phyloP scores from a whole-genome alignment of 2,113 vertebrate genomes.

The Pleuronectes platessa region DNA sequence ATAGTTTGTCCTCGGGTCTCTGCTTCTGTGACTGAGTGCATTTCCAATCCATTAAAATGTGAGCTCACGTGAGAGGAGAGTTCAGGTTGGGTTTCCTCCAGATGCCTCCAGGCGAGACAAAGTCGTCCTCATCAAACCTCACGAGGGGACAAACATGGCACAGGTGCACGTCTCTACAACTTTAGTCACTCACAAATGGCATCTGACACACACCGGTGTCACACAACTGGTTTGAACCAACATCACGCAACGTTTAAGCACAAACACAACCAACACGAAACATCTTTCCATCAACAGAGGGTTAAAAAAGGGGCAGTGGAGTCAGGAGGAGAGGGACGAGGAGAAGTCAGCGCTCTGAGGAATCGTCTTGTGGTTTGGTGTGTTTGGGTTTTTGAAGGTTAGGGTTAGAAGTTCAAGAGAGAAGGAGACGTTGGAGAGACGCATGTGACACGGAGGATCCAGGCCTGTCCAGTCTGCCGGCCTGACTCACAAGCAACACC shows the following conservation, averaged over 20 bases:
- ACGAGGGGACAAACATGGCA: constrained; percentile 29
- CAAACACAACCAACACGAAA: constrained; percentile 36
- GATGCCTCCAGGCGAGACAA: constrained; percentile 21
- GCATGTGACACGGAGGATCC: constrained; percentile 64
- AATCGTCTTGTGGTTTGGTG: constrained; percentile 50
- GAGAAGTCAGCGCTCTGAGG: constrained; percentile 26
- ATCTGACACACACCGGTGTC: constrained; percentile 57
- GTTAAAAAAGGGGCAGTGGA: neutral
- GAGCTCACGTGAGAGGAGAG: neutral
- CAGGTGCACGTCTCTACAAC: constrained; percentile 62
- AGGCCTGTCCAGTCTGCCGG: constrained; percentile 62
- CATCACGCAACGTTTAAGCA: constrained; percentile 58
- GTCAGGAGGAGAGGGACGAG: constrained; percentile 9
- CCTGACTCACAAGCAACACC: constrained; percentile 75
- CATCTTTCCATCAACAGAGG: constrained; percentile 2
- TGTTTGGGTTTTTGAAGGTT: constrained; percentile 48
- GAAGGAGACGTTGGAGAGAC: constrained; percentile 18
- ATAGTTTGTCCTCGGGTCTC: neutral
- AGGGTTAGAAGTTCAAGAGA: constrained; percentile 57
- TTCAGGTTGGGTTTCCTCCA: constrained; percentile 22
- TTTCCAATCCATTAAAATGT: constrained; percentile 9
- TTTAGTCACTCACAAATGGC: constrained; percentile 55
- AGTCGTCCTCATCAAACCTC: constrained; percentile 15
- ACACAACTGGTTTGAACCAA: constrained; percentile 48
- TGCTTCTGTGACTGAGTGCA: neutral